phyloP scores from a whole-genome alignment of 1,140 invertebrate genomes.

The Sinonovacula constricta region DNA sequence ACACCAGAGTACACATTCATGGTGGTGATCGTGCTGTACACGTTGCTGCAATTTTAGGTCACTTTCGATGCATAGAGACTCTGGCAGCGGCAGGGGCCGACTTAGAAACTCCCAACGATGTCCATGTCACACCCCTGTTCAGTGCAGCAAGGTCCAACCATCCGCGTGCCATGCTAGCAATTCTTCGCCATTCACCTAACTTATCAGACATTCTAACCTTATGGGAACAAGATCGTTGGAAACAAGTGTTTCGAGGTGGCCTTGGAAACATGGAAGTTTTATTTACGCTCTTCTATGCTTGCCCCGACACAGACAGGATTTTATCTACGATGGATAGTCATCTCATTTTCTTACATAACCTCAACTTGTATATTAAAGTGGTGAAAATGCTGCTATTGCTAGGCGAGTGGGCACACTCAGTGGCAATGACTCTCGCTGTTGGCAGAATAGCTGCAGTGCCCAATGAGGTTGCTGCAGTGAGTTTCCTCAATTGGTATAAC shows the following conservation, averaged over 20 bases:
- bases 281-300: background rate
- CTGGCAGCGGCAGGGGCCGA: conserved; percentile 2
- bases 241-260: background rate
- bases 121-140: background rate
- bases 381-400: background rate
- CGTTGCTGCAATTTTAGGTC: conserved; percentile 3
- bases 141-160: conserved; percentile 7
- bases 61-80: background rate
- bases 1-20: background rate
- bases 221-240: background rate
- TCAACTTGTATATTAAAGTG: background rate
- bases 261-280: background rate
- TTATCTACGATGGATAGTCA: background rate
- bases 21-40: conserved; percentile 14
- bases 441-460: background rate
- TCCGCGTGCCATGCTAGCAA: background rate
- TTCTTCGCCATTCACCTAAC: background rate
- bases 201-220: background rate
- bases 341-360: background rate
- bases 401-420: no score
- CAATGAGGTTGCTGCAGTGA: background rate
- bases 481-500: background rate
- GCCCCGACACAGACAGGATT: background rate
- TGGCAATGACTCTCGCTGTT: no score
- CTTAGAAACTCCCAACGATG: background rate